Evolutionary conservation across 2,113 vertebrate genomes (phyloP).

Genomic region (Regulus satrapa): DNA sequence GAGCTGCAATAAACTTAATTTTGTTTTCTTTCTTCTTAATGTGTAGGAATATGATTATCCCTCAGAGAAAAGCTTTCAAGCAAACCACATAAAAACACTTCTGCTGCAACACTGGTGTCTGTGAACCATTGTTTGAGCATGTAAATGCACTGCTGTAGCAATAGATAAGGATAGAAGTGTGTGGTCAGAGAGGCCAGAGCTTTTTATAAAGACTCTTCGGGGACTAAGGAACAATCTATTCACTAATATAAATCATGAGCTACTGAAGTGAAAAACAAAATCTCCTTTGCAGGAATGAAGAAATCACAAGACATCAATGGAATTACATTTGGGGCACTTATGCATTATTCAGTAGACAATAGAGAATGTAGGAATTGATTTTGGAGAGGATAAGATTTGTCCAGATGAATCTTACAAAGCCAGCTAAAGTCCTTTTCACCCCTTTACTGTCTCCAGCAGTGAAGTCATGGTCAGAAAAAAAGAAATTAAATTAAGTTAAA

Average conservation of each 20-base stretch:
- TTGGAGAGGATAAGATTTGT: slow-evolving; percentile 3
- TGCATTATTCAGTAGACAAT: slow-evolving; percentile 12
- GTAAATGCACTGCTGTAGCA: background rate
- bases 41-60: background rate
- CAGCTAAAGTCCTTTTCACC: background rate
- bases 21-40: background rate
- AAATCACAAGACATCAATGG: background rate
- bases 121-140: background rate
- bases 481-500: background rate
- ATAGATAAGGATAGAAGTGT: slow-evolving; percentile 8
- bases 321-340: slow-evolving; percentile 12
- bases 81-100: background rate
- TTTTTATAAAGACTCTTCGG: background rate
- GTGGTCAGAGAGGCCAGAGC: background rate
- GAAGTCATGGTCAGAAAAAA: background rate
- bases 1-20: background rate
- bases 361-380: background rate
- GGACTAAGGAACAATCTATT: slow-evolving; percentile 17
- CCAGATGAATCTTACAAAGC: background rate
- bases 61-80: slow-evolving; percentile 25
- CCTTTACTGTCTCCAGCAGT: background rate
- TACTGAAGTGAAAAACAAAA: slow-evolving; percentile 11
- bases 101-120: background rate
- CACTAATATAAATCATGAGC: background rate
- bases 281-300: background rate